Base-by-base conservation (phyloP, 2,113 vertebrate species). In the Falco punctatus region DNA sequence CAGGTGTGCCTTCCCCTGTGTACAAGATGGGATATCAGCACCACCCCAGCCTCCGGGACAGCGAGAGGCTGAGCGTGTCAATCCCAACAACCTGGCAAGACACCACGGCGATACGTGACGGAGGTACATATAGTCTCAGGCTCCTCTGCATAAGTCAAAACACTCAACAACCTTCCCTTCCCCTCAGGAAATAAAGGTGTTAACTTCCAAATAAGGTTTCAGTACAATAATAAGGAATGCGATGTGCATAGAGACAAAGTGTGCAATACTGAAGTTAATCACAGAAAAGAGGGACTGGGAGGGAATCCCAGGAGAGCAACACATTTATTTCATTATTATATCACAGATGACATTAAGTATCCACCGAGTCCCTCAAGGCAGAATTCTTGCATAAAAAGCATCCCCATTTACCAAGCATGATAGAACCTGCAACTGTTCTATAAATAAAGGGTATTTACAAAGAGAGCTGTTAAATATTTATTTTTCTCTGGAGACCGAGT, bases 401-500 rank as follows among this genome's bases (percentile, higher is more conserved):
- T 86, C 67, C 42, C 72, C 67, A 66, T 70, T 96, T 96, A 95
- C 90, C 46, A 93, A 94, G 88, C 90, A 72, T 1, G 49, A 82
- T 52, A 93, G 87, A 96, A 94, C 90, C 81, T 96, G 90, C 42
- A 91, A 96, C 85, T 51, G 38, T 70, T 96, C 93, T 92, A 96
- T 95, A 96, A 96, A 97, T 96, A 96, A 94, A 86, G 65, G 42
- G 90, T 95, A 95, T 97, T 96, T 95, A 97, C 92, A 92, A 94
- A 95, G 94, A 87, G 73, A 91, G 74, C 74, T 94, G 94, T 91
- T 95, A 94, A 97, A 97, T 95, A 97, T 93, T 97, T 96, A 92
- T 93, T 96, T 87, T 90, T 86, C 94, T 94, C 95, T 90, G 23
- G 73, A 92, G 87, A 94, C 88, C 1, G 5, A 80, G 40, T 66